phyloP scores from a whole-genome alignment of 2,113 vertebrate genomes.

The Haliaeetus leucogaster region DNA sequence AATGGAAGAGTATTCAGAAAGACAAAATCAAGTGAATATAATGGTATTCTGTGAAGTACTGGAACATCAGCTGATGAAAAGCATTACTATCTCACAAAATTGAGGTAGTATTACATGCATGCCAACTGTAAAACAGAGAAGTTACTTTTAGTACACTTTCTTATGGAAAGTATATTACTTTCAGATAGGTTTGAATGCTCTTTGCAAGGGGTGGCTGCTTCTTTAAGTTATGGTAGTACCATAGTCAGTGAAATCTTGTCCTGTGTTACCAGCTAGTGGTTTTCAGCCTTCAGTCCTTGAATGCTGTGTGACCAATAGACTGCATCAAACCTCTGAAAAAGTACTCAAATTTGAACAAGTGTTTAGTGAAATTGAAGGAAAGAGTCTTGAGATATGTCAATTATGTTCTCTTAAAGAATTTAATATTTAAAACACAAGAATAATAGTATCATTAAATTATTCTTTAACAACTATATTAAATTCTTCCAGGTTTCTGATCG shows the following conservation, averaged over 20 bases:
- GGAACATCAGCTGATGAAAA: not conserved
- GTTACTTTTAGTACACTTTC: not conserved
- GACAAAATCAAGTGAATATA: not conserved
- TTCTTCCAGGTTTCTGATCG: conserved; percentile 84
- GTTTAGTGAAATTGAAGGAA: not conserved
- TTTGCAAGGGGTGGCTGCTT: not conserved
- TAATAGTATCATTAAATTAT: not conserved
- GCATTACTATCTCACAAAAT: not conserved
- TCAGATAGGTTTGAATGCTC: not conserved
- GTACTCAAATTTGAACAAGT: not conserved
- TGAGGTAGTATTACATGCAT: not conserved
- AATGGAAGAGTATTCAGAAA: not conserved
- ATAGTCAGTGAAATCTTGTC: not conserved
- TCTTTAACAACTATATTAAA: not conserved
- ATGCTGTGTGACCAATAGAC: not conserved
- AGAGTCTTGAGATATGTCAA: not conserved
- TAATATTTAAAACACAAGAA: not conserved
- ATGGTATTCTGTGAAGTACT: not conserved
- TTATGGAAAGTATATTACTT: not conserved
- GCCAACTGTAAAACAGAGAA: not conserved
- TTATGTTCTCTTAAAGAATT: not conserved
- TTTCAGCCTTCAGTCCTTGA: not conserved
- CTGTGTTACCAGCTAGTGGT: not conserved
- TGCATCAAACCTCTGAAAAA: not conserved
- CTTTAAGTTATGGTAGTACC: not conserved